Evolutionary conservation across 2,797 vertebrate species (phyloP), one percentile per base, ranked within the genome.

Genomic region (Acanthopagrus latus): DNA sequence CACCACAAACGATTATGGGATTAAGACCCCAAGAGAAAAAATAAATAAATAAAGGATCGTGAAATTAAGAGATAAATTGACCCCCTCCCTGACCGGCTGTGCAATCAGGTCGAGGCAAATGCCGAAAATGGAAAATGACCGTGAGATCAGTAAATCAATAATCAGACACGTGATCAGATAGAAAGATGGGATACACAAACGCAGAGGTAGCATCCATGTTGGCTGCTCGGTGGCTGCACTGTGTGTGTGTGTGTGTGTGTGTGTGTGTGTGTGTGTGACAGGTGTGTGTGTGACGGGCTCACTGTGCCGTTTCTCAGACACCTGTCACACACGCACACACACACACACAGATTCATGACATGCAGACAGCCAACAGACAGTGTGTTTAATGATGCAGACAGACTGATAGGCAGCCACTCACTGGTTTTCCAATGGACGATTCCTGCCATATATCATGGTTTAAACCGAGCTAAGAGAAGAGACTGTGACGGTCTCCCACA

Each of bases 301-400:
- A 25, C 25, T 25, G 25, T 25, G 25, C 25, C 25, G 3, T 25
- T 25, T 25, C 25, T 57, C 52, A 50, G 29, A 17, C 14, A 46
- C 44, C 0, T 25, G 25, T 25, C 43, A n/a, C n/a, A 20, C 43
- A 74, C 50, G 65, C 43, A n/a, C n/a, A 20, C 46, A 57, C 27
- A 58, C n/a, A 21, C 58, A 47, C 43, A 74, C 56, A 65, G 13
- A 23, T 10, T 38, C 27, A 25, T 1, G 29, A 33, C 4, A 55
- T 41, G 50, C 64, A 72, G 54, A 69, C 57, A 76, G 58, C 58
- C 76, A 54, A 71, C 43, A 80, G 57, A 50, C 64, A 71, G 69
- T 60, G 54, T 67, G 81, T 23, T 55, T 76, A 66, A 75, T 73
- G 71, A 68, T 56, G 62, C 66, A 71, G 50, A 76, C 20, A 70